These are phyloP conservation scores for Manacus vitellinus DNA, from an alignment of 2,113 vertebrate species.

Conservation along the genomic window DNA sequence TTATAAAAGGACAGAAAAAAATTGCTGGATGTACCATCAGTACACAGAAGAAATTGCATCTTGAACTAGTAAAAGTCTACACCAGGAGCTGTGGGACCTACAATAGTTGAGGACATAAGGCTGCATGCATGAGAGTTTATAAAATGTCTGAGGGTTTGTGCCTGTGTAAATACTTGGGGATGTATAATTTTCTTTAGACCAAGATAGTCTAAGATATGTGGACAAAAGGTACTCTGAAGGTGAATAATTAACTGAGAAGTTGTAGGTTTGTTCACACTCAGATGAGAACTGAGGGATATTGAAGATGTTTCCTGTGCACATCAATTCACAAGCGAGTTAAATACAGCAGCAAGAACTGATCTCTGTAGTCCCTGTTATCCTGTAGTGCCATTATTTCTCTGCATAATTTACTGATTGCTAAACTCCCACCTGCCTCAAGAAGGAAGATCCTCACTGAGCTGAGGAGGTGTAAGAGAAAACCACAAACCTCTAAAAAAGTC, in stretches of 20 bases:
- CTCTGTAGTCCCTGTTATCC: background rate
- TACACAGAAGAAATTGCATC: background rate
- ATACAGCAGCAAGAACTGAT: background rate
- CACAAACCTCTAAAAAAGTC: background rate
- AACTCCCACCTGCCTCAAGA: background rate
- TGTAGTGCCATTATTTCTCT: background rate
- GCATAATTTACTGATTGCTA: background rate
- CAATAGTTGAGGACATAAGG: background rate
- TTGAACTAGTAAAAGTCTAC: background rate
- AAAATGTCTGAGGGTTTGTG: background rate
- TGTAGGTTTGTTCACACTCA: background rate
- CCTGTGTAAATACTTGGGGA: background rate
- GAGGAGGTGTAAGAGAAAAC: background rate
- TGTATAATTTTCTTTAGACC: background rate
- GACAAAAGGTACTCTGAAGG: background rate
- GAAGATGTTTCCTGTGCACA: background rate
- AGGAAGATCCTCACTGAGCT: background rate
- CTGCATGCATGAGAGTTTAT: background rate
- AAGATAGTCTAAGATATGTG: fast-evolving
- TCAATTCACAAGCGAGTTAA: background rate
- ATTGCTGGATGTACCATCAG: background rate
- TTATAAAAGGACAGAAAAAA: background rate
- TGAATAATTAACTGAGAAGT: background rate
- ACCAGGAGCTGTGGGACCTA: background rate
- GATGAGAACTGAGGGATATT: background rate